Evolutionary conservation across 2,113 vertebrate genomes (phyloP).

Genomic region (Fregata magnificens): DNA sequence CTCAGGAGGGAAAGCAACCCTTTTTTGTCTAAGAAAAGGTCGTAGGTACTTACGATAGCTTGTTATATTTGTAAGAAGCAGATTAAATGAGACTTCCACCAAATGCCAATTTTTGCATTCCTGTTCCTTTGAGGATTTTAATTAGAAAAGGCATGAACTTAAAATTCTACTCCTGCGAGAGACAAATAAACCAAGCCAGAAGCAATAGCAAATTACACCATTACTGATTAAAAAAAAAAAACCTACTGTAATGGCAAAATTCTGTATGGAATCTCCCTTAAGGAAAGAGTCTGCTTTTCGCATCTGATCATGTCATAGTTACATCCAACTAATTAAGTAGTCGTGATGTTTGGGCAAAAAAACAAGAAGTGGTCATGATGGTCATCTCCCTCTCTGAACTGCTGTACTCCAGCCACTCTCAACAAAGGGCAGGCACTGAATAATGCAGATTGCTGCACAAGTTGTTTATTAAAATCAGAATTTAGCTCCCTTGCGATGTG

Average conservation of each 20-base stretch:
- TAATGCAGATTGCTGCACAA: not conserved
- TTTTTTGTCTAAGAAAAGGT: not conserved
- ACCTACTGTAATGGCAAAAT: not conserved
- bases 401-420: not conserved
- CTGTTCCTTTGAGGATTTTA: not conserved
- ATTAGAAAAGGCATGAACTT: not conserved
- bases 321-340: not conserved
- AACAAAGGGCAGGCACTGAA: not conserved
- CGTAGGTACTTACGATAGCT: fast-evolving
- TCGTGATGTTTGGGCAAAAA: not conserved
- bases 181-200: not conserved
- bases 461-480: not conserved
- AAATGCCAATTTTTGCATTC: not conserved
- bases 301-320: not conserved
- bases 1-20: not conserved
- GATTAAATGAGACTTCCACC: not conserved
- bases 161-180: not conserved
- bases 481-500: not conserved
- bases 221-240: not conserved
- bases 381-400: not conserved
- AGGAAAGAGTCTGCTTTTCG: not conserved
- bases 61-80: not conserved
- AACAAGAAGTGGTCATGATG: not conserved
- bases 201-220: not conserved
- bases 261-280: not conserved